Base-by-base conservation (phyloP, 2,888 invertebrate genomes). In the Pyrrhia umbra region DNA sequence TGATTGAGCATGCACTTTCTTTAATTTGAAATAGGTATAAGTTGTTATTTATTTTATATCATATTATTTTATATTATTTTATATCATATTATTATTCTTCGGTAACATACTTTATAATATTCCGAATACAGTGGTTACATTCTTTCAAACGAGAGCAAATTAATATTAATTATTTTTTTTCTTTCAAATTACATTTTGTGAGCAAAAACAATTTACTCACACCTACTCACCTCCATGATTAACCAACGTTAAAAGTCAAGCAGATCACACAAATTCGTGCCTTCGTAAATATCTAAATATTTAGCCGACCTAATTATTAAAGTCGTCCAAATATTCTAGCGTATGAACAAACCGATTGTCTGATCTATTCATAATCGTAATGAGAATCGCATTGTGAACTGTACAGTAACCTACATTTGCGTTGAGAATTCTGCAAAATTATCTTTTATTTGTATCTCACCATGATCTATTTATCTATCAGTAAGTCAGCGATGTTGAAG, bases 301-400 rank as follows among this genome's bases (percentile, higher is more conserved):
- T 77, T 59, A 46, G 46, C 10, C 50, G 60, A 60, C 66, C 75
- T 70, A 66, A 73, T 77, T 70, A 76, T 70, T 23, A 60, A 46
- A 68, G 10, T 37, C 47, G 49, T 42, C 37, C 23, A 42, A 54
- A 69, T 59, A 60, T 69, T 54, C 37, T 39, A 46, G 42, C 54
- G 39, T 30, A 47, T 39, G 64, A 69, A 55, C 56, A 46, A 45
- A 13, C 8, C 4, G 15, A 69, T 58, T 58, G 50, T 75, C 18
- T 46, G 42, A 51, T 75, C 64, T 71, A 63, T 69, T 69, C 70
- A 57, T 63, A 69, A 54, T 63, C 6, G 25, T 43, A 51, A 74
- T 57, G 42, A 50, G 34, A 49, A 42, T 69, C 37, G 40, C 25
- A 63, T 57, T 68, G 27, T 49, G 37, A 20, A 21, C 25, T 15